Percentiles rank a stretch among this genome's conserved stretches.
Conservation (phyloP, 2,888 invertebrate genomes). For the Mechanitis messenoides region DNA sequence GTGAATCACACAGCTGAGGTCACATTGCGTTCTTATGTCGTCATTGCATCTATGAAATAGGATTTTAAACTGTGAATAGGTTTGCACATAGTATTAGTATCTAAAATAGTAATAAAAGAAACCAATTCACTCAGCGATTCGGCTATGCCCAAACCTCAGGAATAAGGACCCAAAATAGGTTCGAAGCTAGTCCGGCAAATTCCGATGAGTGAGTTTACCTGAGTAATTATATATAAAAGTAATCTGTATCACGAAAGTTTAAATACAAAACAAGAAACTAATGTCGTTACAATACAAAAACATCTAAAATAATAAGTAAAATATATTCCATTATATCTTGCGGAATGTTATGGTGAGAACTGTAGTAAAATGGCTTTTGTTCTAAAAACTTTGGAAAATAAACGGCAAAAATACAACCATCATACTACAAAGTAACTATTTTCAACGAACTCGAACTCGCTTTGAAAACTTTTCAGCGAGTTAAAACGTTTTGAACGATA, state of each 20-base stretch:
- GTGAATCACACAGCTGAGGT: constrained; percentile 64
- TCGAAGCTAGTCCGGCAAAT: too few relatives aligned
- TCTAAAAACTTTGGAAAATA: constrained; percentile 23
- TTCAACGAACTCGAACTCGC: constrained; percentile 20
- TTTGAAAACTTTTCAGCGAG: constrained; percentile 22
- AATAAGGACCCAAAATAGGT: too few relatives aligned
- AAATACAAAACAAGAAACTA: not conserved
- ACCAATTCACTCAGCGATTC: too few relatives aligned
- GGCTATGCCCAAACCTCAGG: too few relatives aligned
- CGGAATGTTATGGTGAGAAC: constrained; percentile 20
- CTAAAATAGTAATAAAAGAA: too few relatives aligned
- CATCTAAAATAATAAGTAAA: constrained; percentile 10
- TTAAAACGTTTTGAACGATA: constrained; percentile 24
- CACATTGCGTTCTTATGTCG: constrained; percentile 55
- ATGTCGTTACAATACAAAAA: constrained; percentile 4
- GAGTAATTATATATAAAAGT: too few relatives aligned
- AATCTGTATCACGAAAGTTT: not conserved
- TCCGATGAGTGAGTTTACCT: too few relatives aligned
- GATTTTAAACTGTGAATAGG: not conserved
- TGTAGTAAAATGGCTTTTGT: constrained; percentile 21
- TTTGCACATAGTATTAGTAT: too few relatives aligned
- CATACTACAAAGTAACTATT: constrained; percentile 26
- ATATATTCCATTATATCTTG: constrained; percentile 18
- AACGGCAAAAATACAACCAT: constrained; percentile 25
- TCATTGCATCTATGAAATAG: constrained; percentile 37